Conservation (phyloP, 2,113 vertebrate genomes). For the Galemys pyrenaicus region DNA sequence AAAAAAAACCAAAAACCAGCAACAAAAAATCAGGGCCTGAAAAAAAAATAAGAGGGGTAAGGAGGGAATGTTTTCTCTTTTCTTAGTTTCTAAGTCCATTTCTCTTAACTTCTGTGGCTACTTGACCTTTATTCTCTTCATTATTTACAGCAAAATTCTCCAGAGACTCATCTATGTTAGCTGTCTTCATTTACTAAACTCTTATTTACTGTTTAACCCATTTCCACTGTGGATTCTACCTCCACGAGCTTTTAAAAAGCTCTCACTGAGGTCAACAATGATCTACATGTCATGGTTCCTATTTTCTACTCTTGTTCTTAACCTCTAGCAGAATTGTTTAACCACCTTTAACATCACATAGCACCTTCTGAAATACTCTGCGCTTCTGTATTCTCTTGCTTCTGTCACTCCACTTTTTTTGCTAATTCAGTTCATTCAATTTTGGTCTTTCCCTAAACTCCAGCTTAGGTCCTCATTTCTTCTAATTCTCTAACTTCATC, state of each 20-base stretch:
- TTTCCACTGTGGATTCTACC: neutral
- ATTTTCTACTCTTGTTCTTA: neutral
- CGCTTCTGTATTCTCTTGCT: neutral
- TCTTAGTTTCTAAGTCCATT: neutral
- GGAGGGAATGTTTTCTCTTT: neutral
- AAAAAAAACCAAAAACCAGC: too few relatives aligned
- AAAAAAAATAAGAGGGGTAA: neutral
- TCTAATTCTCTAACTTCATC: neutral
- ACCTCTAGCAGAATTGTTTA: neutral
- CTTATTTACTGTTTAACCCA: neutral
- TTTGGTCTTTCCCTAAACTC: neutral
- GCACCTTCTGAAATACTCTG: neutral
- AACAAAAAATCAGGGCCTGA: neutral
- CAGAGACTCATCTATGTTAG: neutral
- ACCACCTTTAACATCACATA: neutral
- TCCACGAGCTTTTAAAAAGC: neutral
- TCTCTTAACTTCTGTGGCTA: neutral
- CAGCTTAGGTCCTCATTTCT: neutral
- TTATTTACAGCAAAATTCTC: conserved; percentile 18
- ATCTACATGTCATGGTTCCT: neutral
- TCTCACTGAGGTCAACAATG: neutral
- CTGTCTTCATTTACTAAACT: neutral
- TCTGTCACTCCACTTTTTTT: neutral
- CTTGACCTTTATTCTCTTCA: neutral
- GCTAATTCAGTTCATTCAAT: neutral